Percentiles rank a stretch among this genome's conserved stretches.
phyloP scores from a whole-genome alignment of 2,888 invertebrate genomes.

The Drosophila histrio region DNA sequence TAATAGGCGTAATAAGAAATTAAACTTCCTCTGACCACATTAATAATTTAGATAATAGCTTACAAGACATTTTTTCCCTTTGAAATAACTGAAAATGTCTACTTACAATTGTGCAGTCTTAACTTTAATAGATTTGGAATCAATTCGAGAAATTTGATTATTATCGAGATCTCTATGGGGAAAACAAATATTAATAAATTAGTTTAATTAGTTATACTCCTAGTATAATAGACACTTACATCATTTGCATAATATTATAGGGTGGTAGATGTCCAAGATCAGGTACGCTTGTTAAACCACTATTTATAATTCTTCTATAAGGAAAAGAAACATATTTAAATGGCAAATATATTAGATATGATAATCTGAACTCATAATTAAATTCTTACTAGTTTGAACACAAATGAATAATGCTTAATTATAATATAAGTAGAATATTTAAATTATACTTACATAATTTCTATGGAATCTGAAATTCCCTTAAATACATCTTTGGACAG shows the following conservation, averaged over 20 bases:
- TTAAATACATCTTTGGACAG: slow-evolving; percentile 82
- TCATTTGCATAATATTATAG: slow-evolving; percentile 87
- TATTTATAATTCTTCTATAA: slow-evolving; percentile 88
- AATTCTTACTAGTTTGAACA: neutral
- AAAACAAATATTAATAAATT: neutral
- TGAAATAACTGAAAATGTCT: neutral
- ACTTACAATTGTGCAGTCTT: slow-evolving; percentile 92
- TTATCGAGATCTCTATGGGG: slow-evolving; percentile 89
- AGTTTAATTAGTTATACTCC: neutral
- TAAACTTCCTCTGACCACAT: too few relatives aligned
- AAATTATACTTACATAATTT: slow-evolving; percentile 86
- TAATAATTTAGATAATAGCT: too few relatives aligned
- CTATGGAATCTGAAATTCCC: slow-evolving; percentile 84
- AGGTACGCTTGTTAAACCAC: slow-evolving; percentile 88
- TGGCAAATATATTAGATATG: neutral
- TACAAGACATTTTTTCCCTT: too few relatives aligned
- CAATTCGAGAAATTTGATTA: slow-evolving; percentile 88
- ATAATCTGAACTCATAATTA: too few relatives aligned
- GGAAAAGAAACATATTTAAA: neutral
- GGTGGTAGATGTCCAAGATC: slow-evolving; percentile 87
- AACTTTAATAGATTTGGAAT: slow-evolving; percentile 88
- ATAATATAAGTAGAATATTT: neutral
- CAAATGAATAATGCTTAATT: neutral
- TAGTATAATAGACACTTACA: slow-evolving; percentile 86
- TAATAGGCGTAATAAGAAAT: too few relatives aligned